These are phyloP conservation scores for Drosophila pseudotalamancana DNA, from an alignment of 2,888 invertebrate genomes.

Conservation along the genomic window DNA sequence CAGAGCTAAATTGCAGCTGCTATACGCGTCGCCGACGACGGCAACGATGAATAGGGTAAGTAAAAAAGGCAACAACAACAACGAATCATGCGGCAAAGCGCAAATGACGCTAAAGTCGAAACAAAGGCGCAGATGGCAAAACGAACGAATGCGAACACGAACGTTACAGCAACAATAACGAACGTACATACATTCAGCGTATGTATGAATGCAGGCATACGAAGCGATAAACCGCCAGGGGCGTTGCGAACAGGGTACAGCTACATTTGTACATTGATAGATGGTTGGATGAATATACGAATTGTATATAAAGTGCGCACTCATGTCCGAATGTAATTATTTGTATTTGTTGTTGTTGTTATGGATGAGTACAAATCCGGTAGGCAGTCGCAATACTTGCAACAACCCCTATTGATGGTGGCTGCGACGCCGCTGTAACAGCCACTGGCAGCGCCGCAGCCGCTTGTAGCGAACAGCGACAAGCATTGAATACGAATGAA, in stretches of 20 bases:
- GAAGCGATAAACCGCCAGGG: conserved; percentile 54
- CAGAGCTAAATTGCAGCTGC: conserved; percentile 72
- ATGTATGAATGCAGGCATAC: conserved; percentile 44
- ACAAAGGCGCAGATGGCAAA: conserved; percentile 58
- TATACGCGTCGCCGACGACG: conserved; percentile 65
- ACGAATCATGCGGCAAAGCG: conserved; percentile 55
- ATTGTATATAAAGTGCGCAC: conserved; percentile 18
- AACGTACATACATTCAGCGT: conserved; percentile 34
- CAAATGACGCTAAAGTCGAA: conserved; percentile 48
- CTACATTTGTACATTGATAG: conserved; percentile 29
- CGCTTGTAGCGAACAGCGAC: conserved; percentile 41
- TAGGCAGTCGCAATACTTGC: conserved; percentile 16
- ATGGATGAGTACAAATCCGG: conserved; percentile 12
- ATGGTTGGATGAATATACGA: conserved; percentile 15
- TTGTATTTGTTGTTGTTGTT: conserved; percentile 19
- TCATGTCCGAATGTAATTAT: conserved; percentile 33
- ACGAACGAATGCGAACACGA: conserved; percentile 62
- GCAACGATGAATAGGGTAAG: conserved; percentile 62
- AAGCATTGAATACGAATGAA: conserved; percentile 66
- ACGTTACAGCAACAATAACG: conserved; percentile 28
- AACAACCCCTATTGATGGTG: conserved; percentile 46
- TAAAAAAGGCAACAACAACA: conserved; percentile 55
- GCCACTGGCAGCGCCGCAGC: conserved; percentile 17
- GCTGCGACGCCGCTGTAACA: conserved; percentile 37
- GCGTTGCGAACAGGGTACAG: conserved; percentile 35